These are phyloP conservation scores for Tricholauxania praeusta DNA, from an alignment of 2,888 invertebrate species.

Conservation along the genomic window DNA sequence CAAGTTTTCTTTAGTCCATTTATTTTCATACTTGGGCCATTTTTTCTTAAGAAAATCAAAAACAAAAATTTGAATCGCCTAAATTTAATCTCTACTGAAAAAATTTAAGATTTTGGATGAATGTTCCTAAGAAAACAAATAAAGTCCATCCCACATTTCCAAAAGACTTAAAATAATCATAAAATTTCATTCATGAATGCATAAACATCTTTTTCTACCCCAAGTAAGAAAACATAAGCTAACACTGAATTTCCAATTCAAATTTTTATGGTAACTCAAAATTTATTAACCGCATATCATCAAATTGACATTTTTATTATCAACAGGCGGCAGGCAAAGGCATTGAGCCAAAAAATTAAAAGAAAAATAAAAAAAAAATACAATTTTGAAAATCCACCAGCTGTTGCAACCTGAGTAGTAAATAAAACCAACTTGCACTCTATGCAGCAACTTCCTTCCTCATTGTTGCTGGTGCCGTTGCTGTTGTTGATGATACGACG, in stretches of 20 bases:
- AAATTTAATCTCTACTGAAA: too few species aligned
- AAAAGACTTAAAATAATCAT: too few species aligned
- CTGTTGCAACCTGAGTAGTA: constrained; percentile 45
- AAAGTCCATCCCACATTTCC: too few species aligned
- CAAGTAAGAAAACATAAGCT: too few species aligned
- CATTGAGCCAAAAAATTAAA: constrained; percentile 47
- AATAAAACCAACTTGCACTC: constrained; percentile 3
- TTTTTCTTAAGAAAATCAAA: too few species aligned
- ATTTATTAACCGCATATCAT: constrained; percentile 60
- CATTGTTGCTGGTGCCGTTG: not conserved
- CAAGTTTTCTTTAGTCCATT: too few species aligned
- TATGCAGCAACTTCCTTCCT: not conserved
- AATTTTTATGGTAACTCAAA: constrained; percentile 50
- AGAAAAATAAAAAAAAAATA: not conserved
- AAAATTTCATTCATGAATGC: too few species aligned
- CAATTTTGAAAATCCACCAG: constrained; percentile 43
- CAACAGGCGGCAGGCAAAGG: constrained; percentile 48
- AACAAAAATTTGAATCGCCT: too few species aligned
- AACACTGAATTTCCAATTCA: constrained; percentile 52
- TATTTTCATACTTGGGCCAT: too few species aligned
- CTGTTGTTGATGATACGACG: not conserved
- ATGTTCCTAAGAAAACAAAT: too few species aligned
- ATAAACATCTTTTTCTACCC: too few species aligned
- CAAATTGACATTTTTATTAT: constrained; percentile 65
- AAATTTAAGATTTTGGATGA: too few species aligned